phyloP scores from a whole-genome alignment of 2,113 vertebrate species.

The Euleptes europaea region DNA sequence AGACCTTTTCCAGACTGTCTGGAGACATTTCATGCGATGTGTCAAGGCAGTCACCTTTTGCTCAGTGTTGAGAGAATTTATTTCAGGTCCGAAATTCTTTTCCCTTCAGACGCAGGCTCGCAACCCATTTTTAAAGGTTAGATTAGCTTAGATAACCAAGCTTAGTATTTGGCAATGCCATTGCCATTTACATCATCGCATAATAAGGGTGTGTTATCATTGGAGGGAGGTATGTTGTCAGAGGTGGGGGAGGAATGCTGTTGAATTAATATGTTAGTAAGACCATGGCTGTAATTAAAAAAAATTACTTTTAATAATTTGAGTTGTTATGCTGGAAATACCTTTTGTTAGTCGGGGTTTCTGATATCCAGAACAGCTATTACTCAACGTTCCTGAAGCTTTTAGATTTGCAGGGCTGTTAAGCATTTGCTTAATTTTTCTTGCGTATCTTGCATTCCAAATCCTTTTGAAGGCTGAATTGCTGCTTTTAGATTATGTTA shows the following conservation, averaged over 20 bases:
- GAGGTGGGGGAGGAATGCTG: neutral
- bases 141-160: conserved; percentile 47
- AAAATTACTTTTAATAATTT: conserved; percentile 59
- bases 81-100: conserved; percentile 51
- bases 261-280: conserved; percentile 49
- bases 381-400: conserved; percentile 43
- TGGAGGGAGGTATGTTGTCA: neutral
- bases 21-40: conserved; percentile 44
- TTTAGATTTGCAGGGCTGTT: conserved; percentile 45
- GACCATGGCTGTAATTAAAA: conserved; percentile 55
- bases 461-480: conserved; percentile 56
- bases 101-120: conserved; percentile 45
- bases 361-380: conserved; percentile 54
- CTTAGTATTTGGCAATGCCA: conserved; percentile 50
- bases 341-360: conserved; percentile 36
- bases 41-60: conserved; percentile 46
- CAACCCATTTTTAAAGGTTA: conserved; percentile 33
- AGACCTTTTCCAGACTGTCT: conserved; percentile 37
- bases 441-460: conserved; percentile 58
- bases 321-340: neutral
- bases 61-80: conserved; percentile 30
- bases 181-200: conserved; percentile 53
- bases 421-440: conserved; percentile 53
- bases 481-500: conserved; percentile 51
- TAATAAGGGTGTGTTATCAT: conserved; percentile 8